Conservation (phyloP, 2,888 invertebrate species). For the Graphium colonna region DNA sequence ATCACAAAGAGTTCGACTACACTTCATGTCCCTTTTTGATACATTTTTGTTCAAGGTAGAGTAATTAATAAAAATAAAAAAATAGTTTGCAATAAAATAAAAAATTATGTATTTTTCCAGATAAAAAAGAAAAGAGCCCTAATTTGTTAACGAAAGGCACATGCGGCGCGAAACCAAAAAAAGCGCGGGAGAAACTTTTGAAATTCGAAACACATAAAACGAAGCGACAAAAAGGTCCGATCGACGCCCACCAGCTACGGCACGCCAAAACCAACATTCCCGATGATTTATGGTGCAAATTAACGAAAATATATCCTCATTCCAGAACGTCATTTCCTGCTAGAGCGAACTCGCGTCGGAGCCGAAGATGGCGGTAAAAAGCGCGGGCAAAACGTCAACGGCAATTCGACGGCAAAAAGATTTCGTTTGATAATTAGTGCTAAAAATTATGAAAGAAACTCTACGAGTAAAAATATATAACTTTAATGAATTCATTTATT, state of each 20-base stretch:
- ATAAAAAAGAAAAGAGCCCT: too few species aligned
- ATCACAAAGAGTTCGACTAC: too few species aligned
- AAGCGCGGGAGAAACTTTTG: constrained; percentile 45
- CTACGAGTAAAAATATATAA: too few species aligned
- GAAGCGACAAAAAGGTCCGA: constrained; percentile 60
- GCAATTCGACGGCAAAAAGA: constrained; percentile 11
- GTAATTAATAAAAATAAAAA: too few species aligned
- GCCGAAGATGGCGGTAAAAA: constrained; percentile 59
- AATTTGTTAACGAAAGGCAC: constrained; percentile 28
- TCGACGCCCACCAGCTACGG: constrained; percentile 43
- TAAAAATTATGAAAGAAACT: too few species aligned
- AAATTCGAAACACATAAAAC: constrained; percentile 51
- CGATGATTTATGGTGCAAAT: constrained; percentile 79
- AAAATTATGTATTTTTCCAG: too few species aligned
- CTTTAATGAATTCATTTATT: too few species aligned
- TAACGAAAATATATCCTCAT: constrained; percentile 80
- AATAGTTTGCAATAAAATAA: too few species aligned
- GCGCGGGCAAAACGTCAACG: constrained; percentile 45
- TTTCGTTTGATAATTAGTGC: too few species aligned
- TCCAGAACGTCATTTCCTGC: constrained; percentile 77
- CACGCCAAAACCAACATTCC: constrained; percentile 66
- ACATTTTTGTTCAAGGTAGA: too few species aligned
- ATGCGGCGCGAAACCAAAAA: constrained; percentile 32
- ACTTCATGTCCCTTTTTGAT: too few species aligned
- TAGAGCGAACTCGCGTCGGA: constrained; percentile 64